Percentiles rank a stretch among this genome's conserved stretches.
These are phyloP conservation scores for Empis stercorea DNA, from an alignment of 2,888 invertebrate genomes.

Conservation along the genomic window DNA sequence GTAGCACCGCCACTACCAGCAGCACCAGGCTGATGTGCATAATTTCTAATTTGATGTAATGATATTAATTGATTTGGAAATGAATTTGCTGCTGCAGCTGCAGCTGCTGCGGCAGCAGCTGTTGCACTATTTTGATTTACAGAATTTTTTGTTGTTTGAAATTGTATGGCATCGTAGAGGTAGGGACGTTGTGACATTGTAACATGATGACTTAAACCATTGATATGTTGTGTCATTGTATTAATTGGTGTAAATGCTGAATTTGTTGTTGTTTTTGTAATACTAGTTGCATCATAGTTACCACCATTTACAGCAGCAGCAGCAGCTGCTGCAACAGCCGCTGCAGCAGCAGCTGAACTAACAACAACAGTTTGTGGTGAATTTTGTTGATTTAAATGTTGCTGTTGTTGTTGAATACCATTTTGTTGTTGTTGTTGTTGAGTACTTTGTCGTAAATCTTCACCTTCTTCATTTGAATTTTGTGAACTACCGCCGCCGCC, in stretches of 20 bases:
- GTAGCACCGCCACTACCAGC: slow-evolving; percentile 41
- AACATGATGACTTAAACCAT: slow-evolving; percentile 43
- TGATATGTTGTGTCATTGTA: slow-evolving; percentile 64
- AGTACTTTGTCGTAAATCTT: slow-evolving; percentile 33
- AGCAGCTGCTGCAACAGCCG: slow-evolving; percentile 21
- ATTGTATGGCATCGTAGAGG: slow-evolving; percentile 81
- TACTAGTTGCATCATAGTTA: slow-evolving; percentile 14
- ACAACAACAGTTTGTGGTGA: slow-evolving; percentile 23
- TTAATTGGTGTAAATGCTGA: slow-evolving; percentile 92
- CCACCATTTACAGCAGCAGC: slow-evolving; percentile 8
- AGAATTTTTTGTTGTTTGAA: slow-evolving; percentile 42
- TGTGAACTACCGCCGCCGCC: slow-evolving; percentile 24
- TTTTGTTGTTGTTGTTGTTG: slow-evolving; percentile 16
- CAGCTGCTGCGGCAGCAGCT: slow-evolving; percentile 36
- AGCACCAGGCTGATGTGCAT: slow-evolving; percentile 70
- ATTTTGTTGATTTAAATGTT: slow-evolving; percentile 18
- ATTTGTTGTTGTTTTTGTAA: slow-evolving; percentile 41
- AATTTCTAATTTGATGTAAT: slow-evolving; percentile 91
- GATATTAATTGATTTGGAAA: slow-evolving; percentile 91
- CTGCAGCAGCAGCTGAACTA: slow-evolving; percentile 22
- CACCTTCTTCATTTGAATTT: slow-evolving; percentile 32
- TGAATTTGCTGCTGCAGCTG: slow-evolving; percentile 41
- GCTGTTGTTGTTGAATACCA: slow-evolving; percentile 22
- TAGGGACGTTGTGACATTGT: slow-evolving; percentile 60
- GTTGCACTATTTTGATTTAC: slow-evolving; percentile 30